These are phyloP conservation scores for Whitmania pigra DNA, from an alignment of 1,140 invertebrate species.

Conservation along the genomic window DNA sequence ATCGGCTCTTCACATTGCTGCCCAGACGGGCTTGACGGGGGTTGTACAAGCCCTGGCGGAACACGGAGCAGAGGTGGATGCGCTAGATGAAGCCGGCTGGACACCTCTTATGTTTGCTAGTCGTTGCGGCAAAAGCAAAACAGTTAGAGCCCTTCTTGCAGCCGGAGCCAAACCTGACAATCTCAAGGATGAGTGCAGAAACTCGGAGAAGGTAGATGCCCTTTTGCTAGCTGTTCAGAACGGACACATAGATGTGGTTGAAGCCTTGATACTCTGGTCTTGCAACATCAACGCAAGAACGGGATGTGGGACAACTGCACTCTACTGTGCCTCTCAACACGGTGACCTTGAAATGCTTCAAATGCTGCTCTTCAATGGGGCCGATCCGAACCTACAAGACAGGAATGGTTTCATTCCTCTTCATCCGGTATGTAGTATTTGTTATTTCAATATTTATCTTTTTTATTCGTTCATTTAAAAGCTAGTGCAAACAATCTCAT, in stretches of 20 bases:
- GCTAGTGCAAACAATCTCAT: neutral
- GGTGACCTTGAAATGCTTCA: slow-evolving; percentile 25
- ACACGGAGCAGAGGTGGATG: slow-evolving; percentile 18
- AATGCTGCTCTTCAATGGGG: slow-evolving; percentile 24
- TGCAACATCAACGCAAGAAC: slow-evolving; percentile 18
- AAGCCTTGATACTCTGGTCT: slow-evolving; percentile 18
- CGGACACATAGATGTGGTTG: slow-evolving; percentile 22
- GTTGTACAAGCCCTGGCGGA: slow-evolving; percentile 21
- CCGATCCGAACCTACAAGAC: slow-evolving; percentile 20
- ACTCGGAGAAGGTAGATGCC: slow-evolving; percentile 12
- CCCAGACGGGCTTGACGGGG: slow-evolving; percentile 22
- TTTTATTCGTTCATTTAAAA: neutral
- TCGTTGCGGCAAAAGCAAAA: slow-evolving; percentile 22
- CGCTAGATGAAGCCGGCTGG: slow-evolving; percentile 20
- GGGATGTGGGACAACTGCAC: slow-evolving; percentile 18
- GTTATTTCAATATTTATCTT: neutral
- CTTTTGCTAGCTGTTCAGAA: slow-evolving; percentile 26
- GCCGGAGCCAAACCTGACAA: slow-evolving; percentile 21
- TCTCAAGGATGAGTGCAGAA: neutral
- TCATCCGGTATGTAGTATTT: slow-evolving; percentile 1
- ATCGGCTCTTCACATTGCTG: slow-evolving; percentile 24
- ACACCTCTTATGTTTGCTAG: slow-evolving; percentile 26
- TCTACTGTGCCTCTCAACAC: slow-evolving; percentile 22
- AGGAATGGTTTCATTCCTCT: slow-evolving; percentile 24
- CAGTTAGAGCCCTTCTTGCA: slow-evolving; percentile 19